Base-by-base conservation (phyloP, 2,888 invertebrate genomes). In the Ornithoptera alexandrae region DNA sequence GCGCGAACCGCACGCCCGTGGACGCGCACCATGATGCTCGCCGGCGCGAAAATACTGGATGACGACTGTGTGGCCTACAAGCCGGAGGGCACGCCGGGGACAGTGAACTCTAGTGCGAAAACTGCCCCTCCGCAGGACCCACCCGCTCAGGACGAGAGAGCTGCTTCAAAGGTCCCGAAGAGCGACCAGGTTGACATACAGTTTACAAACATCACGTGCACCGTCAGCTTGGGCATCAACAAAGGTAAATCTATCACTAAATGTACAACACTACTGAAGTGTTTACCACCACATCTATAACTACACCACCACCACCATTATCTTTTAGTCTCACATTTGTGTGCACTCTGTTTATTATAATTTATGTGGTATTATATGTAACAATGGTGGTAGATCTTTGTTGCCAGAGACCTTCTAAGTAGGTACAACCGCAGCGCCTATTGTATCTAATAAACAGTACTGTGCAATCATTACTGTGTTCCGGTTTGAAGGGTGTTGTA, bases 191-290 rank as follows among this genome's bases (percentile, higher is more conserved):
- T 96, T 53, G 96, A 97, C 80, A 94, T 97, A 73, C 93, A 94
- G 74, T 97, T 97, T 84, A 94, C 95, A 71, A 94, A 96, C 79
- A 93, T 97, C 73, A 94, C 94, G 0, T 96, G 95, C 79, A 95
- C 94, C 0, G 97, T 96, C 22, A 94, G 94, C 56, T 88, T 96
- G 71, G 97, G 96, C 74, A 94, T 95, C 76, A 94, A 94, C 79
- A 95, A 95, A 94, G 96, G 96, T 96, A 84, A 88, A 89, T 71
- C 58, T 36, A 62, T 22, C 22, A 58, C 20, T 8, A 30, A 30
- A 30, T 30, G 3, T 30, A 30, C 30, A 30, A 30, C 4, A 30
- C 30, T 30, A 30, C 5, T 30, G 30, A 30, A 30, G 30, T 30
- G 30, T 30, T 30, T 30, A 30, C 30, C 30, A 30, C 30, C 30